Evolutionary conservation across 2,797 vertebrate genomes (phyloP), one percentile per base, ranked within the genome.

Genomic region (Onychomys torridus): DNA sequence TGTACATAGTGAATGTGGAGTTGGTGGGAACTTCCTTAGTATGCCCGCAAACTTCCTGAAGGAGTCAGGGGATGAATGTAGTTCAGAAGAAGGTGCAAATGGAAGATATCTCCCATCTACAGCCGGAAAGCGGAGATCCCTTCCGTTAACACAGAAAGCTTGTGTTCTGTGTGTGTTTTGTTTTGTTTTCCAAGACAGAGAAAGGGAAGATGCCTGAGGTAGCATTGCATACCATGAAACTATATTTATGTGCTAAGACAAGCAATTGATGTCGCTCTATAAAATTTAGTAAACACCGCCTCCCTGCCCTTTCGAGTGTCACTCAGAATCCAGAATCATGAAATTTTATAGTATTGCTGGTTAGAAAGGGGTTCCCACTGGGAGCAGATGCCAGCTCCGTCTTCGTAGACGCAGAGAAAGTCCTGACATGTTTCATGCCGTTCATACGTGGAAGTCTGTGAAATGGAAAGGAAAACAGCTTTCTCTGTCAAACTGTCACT

Each of bases 401-500:
- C 99, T 99, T 98, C 98, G 98, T 98, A 98, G 98, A 98, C 98
- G 98, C 98, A 94, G 98, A 98, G 98, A 98, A 98, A 98, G 98
- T 97, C 98, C 98, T 99, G 99, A 99, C 99, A 99, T 98, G 99
- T 99, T 99, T 99, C 98, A 98, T 98, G 98, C 98, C 98, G 98
- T 98, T 98, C 98, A 98, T 99, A 99, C 98, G 98, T 98, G 98
- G 98, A 98, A 99, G 98, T 98, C 99, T 99, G 98, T 99, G 99
- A 99, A 99, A 99, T 98, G 99, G 99, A 99, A 99, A 99, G 98
- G 98, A 98, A 99, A 99, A 99, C 98, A 99, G 99, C 98, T 98
- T 99, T 99, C 99, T 99, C 99, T 99, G 99, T 99, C 99, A 99
- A 99, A 98, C 98, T 99, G 99, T 99, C 99, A 99, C 98, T 98